Evolutionary conservation across 2,797 vertebrate genomes (phyloP).

Genomic region (Periophthalmus magnuspinnatus): DNA sequence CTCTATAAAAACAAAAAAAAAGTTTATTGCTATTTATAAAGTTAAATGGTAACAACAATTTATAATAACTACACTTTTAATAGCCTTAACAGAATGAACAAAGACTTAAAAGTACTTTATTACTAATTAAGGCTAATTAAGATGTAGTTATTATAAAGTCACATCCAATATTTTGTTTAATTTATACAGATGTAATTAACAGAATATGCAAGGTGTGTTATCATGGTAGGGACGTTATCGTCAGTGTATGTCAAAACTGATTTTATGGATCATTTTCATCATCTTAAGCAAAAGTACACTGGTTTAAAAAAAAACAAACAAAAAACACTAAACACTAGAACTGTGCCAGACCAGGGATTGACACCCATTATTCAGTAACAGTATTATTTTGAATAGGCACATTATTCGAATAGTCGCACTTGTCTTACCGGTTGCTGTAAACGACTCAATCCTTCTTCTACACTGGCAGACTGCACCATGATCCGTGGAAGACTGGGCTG

Average conservation of each 20-base stretch:
- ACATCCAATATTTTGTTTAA: no score
- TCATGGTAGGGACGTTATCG: background rate
- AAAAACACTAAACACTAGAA: background rate
- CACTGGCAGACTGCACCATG: constrained; percentile 70
- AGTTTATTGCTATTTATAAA: no score
- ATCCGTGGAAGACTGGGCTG: constrained; percentile 64
- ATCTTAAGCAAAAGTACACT: background rate
- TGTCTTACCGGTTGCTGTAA: constrained; percentile 56
- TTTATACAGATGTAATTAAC: background rate
- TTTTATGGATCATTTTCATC: background rate
- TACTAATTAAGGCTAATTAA: no score
- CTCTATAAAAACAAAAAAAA: no score
- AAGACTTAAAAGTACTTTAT: no score
- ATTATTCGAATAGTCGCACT: background rate
- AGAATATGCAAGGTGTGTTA: background rate
- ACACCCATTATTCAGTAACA: background rate
- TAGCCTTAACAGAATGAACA: no score
- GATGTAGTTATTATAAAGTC: no score
- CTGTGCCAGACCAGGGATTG: background rate
- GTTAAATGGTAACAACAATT: no score
- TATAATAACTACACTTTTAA: no score
- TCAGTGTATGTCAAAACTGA: background rate
- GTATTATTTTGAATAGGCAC: background rate
- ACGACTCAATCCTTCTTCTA: constrained; percentile 58
- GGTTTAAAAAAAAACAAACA: background rate